Percentiles rank a stretch among this genome's conserved stretches.
phyloP scores from a whole-genome alignment of 2,113 vertebrate species.

The mouse (Mus musculus) region GRCm39 chr5:44646001-44646500 shows the following conservation, averaged over 20 bases:
- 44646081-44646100: background rate
- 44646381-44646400: background rate
- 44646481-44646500: background rate
- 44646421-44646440: background rate
- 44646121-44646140: background rate
- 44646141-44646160: background rate
- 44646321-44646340: background rate
- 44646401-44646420: background rate
- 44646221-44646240: background rate
- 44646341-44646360: background rate
- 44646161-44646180: background rate
- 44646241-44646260: background rate
- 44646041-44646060: background rate
- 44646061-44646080: background rate
- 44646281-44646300: background rate
- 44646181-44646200: background rate
- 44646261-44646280: background rate
- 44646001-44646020: background rate
- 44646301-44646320: background rate
- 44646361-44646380: background rate
- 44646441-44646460: background rate
- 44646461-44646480: background rate
- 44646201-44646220: background rate
- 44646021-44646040: background rate
- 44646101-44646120: background rate